Evolutionary conservation across 2,888 invertebrate genomes (phyloP), one percentile per base, ranked within the genome.

Genomic region (Cosmia pyralina): DNA sequence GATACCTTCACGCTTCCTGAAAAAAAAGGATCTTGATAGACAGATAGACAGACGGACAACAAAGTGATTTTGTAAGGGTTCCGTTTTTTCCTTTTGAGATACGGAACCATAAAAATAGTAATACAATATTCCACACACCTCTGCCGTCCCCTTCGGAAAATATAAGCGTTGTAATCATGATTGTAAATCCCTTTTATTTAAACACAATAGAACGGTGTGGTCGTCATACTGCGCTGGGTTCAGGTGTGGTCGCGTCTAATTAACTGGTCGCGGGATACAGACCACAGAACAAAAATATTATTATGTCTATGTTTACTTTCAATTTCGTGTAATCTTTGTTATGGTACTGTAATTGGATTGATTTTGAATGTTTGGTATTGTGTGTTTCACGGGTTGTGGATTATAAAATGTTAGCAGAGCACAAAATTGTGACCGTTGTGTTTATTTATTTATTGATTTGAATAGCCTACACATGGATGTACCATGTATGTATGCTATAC

Each of bases 241-340:
- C n/a, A 7, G 11, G 22, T 64, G 73, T 48, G 72, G 62, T 44
- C 38, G 10, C 10, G 4, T 22, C 46, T 77, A 72, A 77, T 77
- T 72, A 78, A 78, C 78, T 77, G 79, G 41, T 41, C 41, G 38
- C 55, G 41, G 57, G 57, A 38, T 53, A 62, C 34, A 19, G 52
- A 48, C 57, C 58, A 66, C 72, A 34, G 22, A 58, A 28, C 53
- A 63, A 77, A 72, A 72, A 67, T 67, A 63, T 41, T 41, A 41
- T 38, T 38, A 50, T 22, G 55, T 65, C 28, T 38, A n/a, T 76
- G 52, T 77, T 81, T 77, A 53, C 77, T 82, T 83, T 85, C 48
- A 65, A 78, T 80, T 60, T 76, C 55, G 57, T 74, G 41, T 71
- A 74, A 69, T 69, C 65, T 65, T 48, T 74, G 65, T 79, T 69